Evolutionary conservation across 2,797 vertebrate species (phyloP).

Genomic region (Spatula versicolor): DNA sequence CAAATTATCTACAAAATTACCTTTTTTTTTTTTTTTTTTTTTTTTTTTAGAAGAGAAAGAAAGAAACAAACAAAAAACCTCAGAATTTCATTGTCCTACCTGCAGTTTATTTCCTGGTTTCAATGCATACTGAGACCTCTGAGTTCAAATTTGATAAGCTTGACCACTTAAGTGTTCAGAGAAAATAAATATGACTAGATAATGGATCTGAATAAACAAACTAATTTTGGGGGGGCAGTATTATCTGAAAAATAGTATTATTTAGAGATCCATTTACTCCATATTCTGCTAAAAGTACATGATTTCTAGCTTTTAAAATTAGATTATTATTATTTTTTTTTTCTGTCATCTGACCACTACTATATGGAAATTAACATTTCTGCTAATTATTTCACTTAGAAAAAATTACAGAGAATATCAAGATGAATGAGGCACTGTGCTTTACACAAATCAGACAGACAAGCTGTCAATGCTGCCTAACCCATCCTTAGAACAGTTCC

Average conservation of each 20-base stretch:
- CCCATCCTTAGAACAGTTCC: slow-evolving; percentile 68
- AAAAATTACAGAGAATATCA: slow-evolving; percentile 51
- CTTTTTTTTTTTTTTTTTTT: too few relatives aligned
- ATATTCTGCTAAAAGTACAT: neutral
- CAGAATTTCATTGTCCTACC: neutral
- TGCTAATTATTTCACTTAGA: slow-evolving; percentile 52
- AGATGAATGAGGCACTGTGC: slow-evolving; percentile 55
- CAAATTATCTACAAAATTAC: neutral
- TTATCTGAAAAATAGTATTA: neutral
- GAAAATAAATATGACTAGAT: neutral
- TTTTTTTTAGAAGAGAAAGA: too few relatives aligned
- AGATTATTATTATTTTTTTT: neutral
- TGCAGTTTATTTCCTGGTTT: neutral
- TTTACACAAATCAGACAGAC: slow-evolving; percentile 72
- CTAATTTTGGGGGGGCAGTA: neutral
- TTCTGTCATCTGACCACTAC: slow-evolving; percentile 29
- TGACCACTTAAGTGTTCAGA: neutral
- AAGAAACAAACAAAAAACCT: neutral
- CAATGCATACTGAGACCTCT: neutral
- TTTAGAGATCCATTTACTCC: neutral
- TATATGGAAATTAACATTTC: slow-evolving; percentile 56
- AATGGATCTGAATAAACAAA: neutral
- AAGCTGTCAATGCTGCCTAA: slow-evolving; percentile 77
- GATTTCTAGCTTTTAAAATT: neutral
- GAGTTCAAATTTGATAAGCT: neutral